Conservation (phyloP, 2,888 invertebrate species). For the Charanyca ferruginea region DNA sequence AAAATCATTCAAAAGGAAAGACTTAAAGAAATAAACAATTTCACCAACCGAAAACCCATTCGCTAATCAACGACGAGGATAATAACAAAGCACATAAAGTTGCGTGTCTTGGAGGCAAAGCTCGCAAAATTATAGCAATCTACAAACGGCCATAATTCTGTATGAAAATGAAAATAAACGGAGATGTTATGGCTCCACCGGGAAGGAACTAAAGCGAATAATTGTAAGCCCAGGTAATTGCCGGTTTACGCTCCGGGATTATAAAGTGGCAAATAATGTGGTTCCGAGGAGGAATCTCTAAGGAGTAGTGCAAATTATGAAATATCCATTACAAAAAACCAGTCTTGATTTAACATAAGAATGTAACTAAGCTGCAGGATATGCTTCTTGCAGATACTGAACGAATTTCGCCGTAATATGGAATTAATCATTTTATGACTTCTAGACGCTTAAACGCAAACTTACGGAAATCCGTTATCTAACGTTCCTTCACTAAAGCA, state of each 20-base stretch:
- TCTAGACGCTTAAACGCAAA: constrained; percentile 5
- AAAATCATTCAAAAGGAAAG: neutral
- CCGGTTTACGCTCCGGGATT: constrained; percentile 71
- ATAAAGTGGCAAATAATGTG: constrained; percentile 68
- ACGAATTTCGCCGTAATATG: constrained; percentile 4
- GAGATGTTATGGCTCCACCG: constrained; percentile 66
- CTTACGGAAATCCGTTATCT: constrained; percentile 36
- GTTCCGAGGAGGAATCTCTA: constrained; percentile 56
- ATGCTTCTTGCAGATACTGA: constrained; percentile 14
- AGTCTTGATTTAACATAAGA: constrained; percentile 36
- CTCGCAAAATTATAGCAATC: constrained; percentile 75
- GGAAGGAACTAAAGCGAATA: constrained; percentile 76
- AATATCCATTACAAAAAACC: constrained; percentile 47
- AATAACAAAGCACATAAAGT: constrained; percentile 61
- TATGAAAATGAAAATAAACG: constrained; percentile 75
- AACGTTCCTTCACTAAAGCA: constrained; percentile 30
- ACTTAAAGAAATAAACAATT: neutral
- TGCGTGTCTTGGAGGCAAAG: constrained; percentile 65
- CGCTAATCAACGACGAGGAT: constrained; percentile 42
- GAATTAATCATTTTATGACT: constrained; percentile 33
- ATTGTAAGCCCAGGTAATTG: constrained; percentile 76
- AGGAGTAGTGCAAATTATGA: constrained; percentile 49
- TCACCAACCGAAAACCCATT: constrained; percentile 11
- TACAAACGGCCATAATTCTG: constrained; percentile 72
- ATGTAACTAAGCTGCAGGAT: constrained; percentile 27